Conservation (phyloP, 2,113 vertebrate species). For the Lota lota region DNA sequence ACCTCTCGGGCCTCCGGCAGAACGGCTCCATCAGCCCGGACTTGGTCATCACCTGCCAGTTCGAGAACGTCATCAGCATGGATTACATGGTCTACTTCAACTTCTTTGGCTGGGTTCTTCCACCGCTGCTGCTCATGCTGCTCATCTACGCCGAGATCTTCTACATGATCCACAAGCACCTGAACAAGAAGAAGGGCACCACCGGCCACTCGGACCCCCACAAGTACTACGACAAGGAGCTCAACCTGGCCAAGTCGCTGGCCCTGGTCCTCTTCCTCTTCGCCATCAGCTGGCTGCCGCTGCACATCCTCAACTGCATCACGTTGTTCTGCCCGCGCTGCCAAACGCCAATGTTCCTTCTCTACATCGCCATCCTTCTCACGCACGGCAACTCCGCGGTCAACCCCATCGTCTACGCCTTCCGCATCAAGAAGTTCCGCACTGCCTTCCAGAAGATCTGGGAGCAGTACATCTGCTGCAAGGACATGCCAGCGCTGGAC, state of each 20-base stretch:
- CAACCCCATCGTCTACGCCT: slow-evolving; percentile 95
- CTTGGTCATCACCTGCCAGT: slow-evolving; percentile 84
- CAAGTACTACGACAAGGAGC: slow-evolving; percentile 94
- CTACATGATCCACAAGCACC: slow-evolving; percentile 95
- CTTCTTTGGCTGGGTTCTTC: slow-evolving; percentile 96
- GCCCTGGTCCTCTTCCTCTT: slow-evolving; percentile 94
- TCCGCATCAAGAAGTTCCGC: slow-evolving; percentile 94
- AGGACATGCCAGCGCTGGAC: slow-evolving; percentile 55
- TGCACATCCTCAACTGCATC: slow-evolving; percentile 92
- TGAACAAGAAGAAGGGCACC: slow-evolving; percentile 89
- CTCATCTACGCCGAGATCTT: slow-evolving; percentile 95
- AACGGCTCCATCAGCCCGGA: slow-evolving; percentile 69
- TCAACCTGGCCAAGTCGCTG: slow-evolving; percentile 94
- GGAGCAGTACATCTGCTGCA: slow-evolving; percentile 92
- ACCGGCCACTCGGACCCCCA: slow-evolving; percentile 82
- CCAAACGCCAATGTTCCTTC: slow-evolving; percentile 76
- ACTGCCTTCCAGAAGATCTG: slow-evolving; percentile 90
- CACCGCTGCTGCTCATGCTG: slow-evolving; percentile 89
- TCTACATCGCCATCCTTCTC: slow-evolving; percentile 90
- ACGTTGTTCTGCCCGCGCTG: slow-evolving; percentile 88
- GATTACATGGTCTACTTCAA: slow-evolving; percentile 99
- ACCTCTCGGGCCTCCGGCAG: slow-evolving; percentile 71
- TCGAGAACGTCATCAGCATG: slow-evolving; percentile 98
- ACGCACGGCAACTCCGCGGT: slow-evolving; percentile 95
- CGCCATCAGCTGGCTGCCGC: slow-evolving; percentile 90